Evolutionary conservation across 2,797 vertebrate genomes (phyloP), one percentile per base, ranked within the genome.

Genomic region (Pogoniulus pusillus): DNA sequence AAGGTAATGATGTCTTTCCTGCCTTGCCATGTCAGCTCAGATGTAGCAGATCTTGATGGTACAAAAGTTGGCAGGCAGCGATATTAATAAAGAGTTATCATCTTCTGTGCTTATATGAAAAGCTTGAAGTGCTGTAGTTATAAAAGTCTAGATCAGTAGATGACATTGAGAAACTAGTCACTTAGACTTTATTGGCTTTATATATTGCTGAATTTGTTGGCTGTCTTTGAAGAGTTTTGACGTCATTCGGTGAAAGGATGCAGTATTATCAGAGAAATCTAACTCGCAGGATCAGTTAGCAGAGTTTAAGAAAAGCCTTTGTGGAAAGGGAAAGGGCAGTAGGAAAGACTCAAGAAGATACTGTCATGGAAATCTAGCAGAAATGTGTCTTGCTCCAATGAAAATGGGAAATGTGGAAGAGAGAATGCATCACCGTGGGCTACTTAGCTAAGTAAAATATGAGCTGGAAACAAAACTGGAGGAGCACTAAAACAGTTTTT

Each of bases 401-500:
- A 77, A 91, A 88, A 82, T 34, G 55, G 72, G 81, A 64, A 74
- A 71, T 14, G 11, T 13, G 53, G 75, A 53, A 27, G 47, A 89
- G 45, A 85, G 9, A 88, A 77, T 34, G 54, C 26, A 69, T 88
- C 93, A 83, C 81, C 41, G 51, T 3, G 23, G 59, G 72, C 78
- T 86, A 74, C 74, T 92, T 86, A 74, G 90, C 68, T 27, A 77
- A 85, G 62, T 53, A 66, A 83, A 94, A 80, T 72, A 85, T 41
- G 29, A 94, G 72, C 70, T 90, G 57, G 63, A 87, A 93, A 75
- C 23, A 75, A 89, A 93, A 83, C 73, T 85, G 88, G 66, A 96
- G 63, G 45, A 18, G 26, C 62, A 92, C 82, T 76, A 87, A 90
- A 81, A 63, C 9, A 60, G 39, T 35, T 4, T 12, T 92, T 80